These are phyloP conservation scores for Ptilonorhynchus violaceus DNA, from an alignment of 2,113 vertebrate genomes.

Conservation along the genomic window DNA sequence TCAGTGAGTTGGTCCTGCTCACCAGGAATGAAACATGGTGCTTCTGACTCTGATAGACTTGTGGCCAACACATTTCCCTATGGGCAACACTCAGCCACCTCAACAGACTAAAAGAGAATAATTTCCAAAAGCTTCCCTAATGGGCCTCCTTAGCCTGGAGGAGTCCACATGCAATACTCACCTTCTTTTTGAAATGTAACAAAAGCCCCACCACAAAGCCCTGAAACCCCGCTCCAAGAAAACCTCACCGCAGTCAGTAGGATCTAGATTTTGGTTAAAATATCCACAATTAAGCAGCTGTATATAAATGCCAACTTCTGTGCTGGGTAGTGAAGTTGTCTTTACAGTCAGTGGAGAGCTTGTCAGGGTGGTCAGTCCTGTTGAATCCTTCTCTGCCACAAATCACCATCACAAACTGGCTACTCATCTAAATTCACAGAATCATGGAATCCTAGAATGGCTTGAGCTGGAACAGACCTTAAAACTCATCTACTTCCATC, in stretches of 20 bases:
- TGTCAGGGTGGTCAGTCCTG: background rate
- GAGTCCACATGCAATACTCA: fast-evolving
- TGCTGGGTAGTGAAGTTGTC: background rate
- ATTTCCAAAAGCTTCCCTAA: background rate
- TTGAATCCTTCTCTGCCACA: fast-evolving
- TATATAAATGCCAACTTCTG: background rate
- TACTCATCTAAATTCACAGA: background rate
- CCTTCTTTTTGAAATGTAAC: background rate
- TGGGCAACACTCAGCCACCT: fast-evolving
- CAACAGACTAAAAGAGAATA: background rate
- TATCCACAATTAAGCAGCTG: background rate
- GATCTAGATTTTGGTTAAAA: background rate
- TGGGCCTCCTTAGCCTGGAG: background rate
- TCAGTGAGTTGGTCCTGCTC: background rate
- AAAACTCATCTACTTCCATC: background rate
- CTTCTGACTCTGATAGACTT: background rate
- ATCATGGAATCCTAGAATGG: background rate
- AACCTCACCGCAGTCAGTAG: fast-evolving
- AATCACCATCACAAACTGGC: background rate
- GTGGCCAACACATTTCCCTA: background rate
- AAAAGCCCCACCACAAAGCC: fast-evolving
- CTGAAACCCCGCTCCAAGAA: fast-evolving
- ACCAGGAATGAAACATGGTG: fast-evolving
- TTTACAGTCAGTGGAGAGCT: background rate
- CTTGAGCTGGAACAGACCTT: background rate